A percentile compares a stretch with the other conserved stretches of the same genome.
These are phyloP conservation scores for Zapornia atra DNA, from an alignment of 2,113 vertebrate species.

Conservation along the genomic window DNA sequence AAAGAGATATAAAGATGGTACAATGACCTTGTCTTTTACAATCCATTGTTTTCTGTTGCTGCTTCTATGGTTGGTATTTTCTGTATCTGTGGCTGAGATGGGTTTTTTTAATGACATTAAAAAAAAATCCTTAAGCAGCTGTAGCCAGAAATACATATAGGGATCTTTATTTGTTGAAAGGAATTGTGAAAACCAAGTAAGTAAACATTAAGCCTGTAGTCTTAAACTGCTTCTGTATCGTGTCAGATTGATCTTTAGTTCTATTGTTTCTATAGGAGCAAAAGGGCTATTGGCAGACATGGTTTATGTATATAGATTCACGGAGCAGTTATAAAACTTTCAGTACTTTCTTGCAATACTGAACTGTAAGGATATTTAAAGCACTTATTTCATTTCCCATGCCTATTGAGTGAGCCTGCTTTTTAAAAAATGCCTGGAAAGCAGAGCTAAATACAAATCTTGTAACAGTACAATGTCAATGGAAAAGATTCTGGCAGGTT, in stretches of 20 bases:
- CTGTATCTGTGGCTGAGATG: background rate
- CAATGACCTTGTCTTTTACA: background rate
- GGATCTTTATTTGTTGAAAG: background rate
- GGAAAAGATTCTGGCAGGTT: background rate
- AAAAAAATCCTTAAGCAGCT: background rate
- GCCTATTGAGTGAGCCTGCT: background rate
- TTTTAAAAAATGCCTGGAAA: background rate
- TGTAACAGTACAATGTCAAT: background rate
- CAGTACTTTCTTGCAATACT: background rate
- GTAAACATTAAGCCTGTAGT: background rate
- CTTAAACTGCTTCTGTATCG: background rate
- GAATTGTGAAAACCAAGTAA: background rate
- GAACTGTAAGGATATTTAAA: background rate
- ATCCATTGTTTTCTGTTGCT: background rate
- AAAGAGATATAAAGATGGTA: background rate
- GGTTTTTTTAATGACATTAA: background rate
- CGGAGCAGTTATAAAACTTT: background rate
- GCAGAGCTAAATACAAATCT: background rate
- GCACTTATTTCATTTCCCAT: background rate
- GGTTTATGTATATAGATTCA: background rate
- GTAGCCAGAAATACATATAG: background rate
- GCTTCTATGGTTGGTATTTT: background rate
- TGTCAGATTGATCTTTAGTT: background rate
- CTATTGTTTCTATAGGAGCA: background rate
- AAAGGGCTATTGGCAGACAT: background rate